phyloP scores from a whole-genome alignment of 2,888 invertebrate species.

The Buathra laborator region DNA sequence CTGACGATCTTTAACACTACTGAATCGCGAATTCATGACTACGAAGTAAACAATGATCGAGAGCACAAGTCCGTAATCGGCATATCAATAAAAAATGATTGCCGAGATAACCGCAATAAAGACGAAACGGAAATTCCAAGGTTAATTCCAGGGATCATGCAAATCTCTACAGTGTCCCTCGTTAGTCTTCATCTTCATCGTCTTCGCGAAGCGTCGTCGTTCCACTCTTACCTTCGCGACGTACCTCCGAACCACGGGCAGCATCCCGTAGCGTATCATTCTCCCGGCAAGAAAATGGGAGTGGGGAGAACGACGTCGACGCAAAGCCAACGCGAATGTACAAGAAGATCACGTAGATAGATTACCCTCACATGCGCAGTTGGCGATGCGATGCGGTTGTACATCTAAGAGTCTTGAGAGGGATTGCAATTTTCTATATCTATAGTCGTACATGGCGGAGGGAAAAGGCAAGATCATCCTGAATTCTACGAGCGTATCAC shows the following conservation, averaged over 20 bases:
- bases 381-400: slow-evolving; percentile 13
- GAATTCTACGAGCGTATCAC: slow-evolving; percentile 41
- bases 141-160: slow-evolving; percentile 14
- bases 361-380: slow-evolving; percentile 14
- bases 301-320: background rate
- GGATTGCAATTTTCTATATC: slow-evolving; percentile 32
- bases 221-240: slow-evolving; percentile 1
- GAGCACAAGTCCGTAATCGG: background rate
- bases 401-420: slow-evolving; percentile 18
- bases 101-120: background rate
- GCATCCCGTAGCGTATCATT: slow-evolving; percentile 16
- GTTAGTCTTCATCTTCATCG: slow-evolving; percentile 48
- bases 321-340: slow-evolving; percentile 2
- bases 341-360: slow-evolving; percentile 9
- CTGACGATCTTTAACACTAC: background rate
- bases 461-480: slow-evolving; percentile 32
- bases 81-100: background rate
- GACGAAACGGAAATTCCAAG: background rate
- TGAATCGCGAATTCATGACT: background rate
- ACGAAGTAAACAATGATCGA: background rate
- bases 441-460: background rate
- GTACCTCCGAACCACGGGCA: slow-evolving; percentile 47
- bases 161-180: slow-evolving; percentile 37
- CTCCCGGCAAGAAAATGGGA: background rate
- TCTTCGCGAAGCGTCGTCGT: slow-evolving; percentile 6